phyloP scores from a whole-genome alignment of 2,888 invertebrate genomes.

The Orthonevra nobilis region DNA sequence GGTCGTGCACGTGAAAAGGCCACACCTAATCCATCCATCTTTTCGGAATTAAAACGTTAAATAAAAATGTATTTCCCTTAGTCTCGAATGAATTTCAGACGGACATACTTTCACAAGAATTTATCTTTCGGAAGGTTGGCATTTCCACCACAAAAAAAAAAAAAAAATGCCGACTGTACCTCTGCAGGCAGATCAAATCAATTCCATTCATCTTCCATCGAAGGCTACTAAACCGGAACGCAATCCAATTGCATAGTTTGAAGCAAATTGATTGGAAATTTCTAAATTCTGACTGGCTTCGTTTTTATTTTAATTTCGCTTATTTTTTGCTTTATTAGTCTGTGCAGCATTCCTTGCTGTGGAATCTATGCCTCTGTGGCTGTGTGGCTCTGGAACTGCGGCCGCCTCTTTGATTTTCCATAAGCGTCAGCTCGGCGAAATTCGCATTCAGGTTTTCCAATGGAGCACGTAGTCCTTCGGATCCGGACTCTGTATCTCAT shows the following conservation, averaged over 20 bases:
- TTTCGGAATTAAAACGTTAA: too few species aligned
- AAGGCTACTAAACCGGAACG: constrained; percentile 42
- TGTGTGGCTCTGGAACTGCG: constrained; percentile 16
- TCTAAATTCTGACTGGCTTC: constrained; percentile 59
- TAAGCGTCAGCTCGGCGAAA: constrained; percentile 36
- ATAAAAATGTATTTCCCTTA: too few species aligned
- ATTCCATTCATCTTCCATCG: constrained; percentile 35
- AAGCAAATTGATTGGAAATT: constrained; percentile 67
- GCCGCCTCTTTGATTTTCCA: constrained; percentile 6
- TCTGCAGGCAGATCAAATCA: constrained; percentile 50
- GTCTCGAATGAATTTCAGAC: too few species aligned
- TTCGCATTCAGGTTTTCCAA: constrained; percentile 46
- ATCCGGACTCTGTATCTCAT: constrained; percentile 41
- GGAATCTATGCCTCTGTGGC: constrained; percentile 4
- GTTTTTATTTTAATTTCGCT: constrained; percentile 15
- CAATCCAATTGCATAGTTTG: constrained; percentile 64
- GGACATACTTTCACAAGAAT: too few species aligned
- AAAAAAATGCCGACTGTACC: constrained; percentile 40
- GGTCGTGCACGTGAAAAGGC: too few species aligned
- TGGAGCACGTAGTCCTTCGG: constrained; percentile 58
- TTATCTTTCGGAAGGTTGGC: neutral
- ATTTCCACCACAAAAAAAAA: constrained; percentile 57
- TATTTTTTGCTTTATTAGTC: constrained; percentile 34
- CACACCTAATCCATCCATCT: too few species aligned
- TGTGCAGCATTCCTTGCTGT: neutral